phyloP scores from a whole-genome alignment of 2,888 invertebrate species.

The Drosophila rellima region DNA sequence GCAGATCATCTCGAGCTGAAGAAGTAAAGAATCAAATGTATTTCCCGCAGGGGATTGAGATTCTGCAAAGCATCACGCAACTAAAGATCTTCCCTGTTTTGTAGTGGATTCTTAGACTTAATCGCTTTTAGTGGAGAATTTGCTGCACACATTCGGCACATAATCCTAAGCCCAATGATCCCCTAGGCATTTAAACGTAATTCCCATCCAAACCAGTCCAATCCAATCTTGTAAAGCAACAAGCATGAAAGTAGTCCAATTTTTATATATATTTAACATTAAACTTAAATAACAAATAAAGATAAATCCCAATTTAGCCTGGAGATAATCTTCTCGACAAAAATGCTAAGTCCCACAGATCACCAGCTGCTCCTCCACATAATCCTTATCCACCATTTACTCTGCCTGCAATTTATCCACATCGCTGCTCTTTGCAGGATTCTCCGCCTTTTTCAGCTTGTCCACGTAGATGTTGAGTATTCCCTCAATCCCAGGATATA shows the following conservation, averaged over 20 bases:
- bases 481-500: constrained; percentile 86
- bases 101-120: constrained; percentile 41
- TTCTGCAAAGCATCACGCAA: not conserved
- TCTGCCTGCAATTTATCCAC: constrained; percentile 36
- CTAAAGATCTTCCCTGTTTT: not conserved
- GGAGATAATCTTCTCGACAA: not conserved
- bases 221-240: constrained; percentile 62
- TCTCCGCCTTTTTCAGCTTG: constrained; percentile 70
- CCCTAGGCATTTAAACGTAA: constrained; percentile 66
- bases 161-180: constrained; percentile 28
- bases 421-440: constrained; percentile 41
- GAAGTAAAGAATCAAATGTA: not conserved
- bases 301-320: constrained; percentile 34
- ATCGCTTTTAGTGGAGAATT: constrained; percentile 62
- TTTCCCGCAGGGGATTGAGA: not conserved
- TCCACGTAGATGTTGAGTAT: constrained; percentile 84
- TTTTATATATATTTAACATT: constrained; percentile 77
- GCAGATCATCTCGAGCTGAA: not conserved
- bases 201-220: constrained; percentile 31
- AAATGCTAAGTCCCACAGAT: not conserved
- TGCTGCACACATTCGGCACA: constrained; percentile 27
- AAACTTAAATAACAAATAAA: constrained; percentile 53
- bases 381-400: constrained; percentile 7
- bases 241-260: constrained; percentile 68
- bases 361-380: not conserved